Evolutionary conservation across 37 sponge, comb jelly and placozoan genomes (phyloP), one percentile per base, ranked within the genome.

Genomic region (Halichondria panicea): DNA sequence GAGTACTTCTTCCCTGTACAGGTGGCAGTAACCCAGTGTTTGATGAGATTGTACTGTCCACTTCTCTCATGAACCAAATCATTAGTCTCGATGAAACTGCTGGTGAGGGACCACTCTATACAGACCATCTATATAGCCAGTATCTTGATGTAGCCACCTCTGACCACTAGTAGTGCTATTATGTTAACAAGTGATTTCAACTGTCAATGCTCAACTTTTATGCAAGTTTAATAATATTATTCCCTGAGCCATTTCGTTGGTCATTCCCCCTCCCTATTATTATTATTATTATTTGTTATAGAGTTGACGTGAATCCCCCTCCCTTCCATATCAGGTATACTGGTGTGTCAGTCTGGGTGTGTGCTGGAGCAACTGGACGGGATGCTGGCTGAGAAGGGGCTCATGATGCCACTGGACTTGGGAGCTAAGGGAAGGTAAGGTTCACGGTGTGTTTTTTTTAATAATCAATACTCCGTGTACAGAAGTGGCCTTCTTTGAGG

Each of bases 1-100:
- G 25, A 8, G 7, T 46, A 11, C 55, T 75, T 22, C 35, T 39
- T 1, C 2, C 52, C 2, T 66, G 5, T 58, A 21, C 52, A 84
- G 96, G 98, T n/a, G 98, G 98, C 8, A 89, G 95, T 75, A 62
- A 77, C 27, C 93, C 95, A 25, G 93, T 95, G 21, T 95, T 89
- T 77, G 93, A 95, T 68, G 99, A 97, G 39, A 65, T 97, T 27
- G 74, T 97, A 22, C 63, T 97, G 41, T 95, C 99, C 11, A 56
- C 81, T 13, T 86, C 90, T n/a, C 73, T 79, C 48, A 92, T 97
- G 95, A 95, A 95, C 73, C 73, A 80, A 42, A 70, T 97, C 45
- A 76, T 89, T 24, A 70, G 61, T 13, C 7, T 97, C 27, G 90
- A 97, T 60, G 65, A 77, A 22, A 42, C 68, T 54, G 71, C 96